These are phyloP conservation scores for Eulemur coronatus DNA, from an alignment of 2,797 vertebrate species.

Conservation along the genomic window DNA sequence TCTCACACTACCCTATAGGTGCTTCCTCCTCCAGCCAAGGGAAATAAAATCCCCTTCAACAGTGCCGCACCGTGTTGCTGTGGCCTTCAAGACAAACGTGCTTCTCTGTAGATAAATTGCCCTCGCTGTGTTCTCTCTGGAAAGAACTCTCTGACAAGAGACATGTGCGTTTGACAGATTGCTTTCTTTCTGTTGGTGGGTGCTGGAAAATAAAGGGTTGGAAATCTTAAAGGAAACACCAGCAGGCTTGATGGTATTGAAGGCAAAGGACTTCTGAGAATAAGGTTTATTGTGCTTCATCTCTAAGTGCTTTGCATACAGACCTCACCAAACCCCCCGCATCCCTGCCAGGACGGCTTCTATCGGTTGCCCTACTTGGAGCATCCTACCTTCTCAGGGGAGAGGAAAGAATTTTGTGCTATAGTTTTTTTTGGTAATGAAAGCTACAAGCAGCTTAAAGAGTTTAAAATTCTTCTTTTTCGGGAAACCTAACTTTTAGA, in stretches of 20 bases:
- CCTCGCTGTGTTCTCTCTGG: not conserved
- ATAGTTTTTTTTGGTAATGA: not conserved
- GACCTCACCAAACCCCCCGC: not conserved
- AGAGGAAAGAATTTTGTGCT: not conserved
- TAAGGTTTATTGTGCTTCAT: not conserved
- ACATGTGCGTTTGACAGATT: not conserved
- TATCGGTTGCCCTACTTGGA: not conserved
- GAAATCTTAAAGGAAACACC: not conserved
- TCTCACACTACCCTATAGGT: rapidly evolving
- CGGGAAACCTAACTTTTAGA: not conserved
- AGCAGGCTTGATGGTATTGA: not conserved
- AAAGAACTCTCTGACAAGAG: not conserved
- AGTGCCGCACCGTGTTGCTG: rapidly evolving
- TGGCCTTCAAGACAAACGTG: not conserved
- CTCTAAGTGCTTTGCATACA: not conserved
- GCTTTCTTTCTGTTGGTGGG: not conserved
- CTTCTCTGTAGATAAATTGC: not conserved
- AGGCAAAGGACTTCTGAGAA: not conserved
- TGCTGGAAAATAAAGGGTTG: not conserved
- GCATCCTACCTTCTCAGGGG: not conserved
- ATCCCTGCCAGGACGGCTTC: not conserved
- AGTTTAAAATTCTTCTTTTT: not conserved
- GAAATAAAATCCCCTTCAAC: not conserved
- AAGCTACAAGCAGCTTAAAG: not conserved
- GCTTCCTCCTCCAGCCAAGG: not conserved